These are phyloP conservation scores for Lathronympha strigana DNA, from an alignment of 2,888 invertebrate species.

Conservation along the genomic window DNA sequence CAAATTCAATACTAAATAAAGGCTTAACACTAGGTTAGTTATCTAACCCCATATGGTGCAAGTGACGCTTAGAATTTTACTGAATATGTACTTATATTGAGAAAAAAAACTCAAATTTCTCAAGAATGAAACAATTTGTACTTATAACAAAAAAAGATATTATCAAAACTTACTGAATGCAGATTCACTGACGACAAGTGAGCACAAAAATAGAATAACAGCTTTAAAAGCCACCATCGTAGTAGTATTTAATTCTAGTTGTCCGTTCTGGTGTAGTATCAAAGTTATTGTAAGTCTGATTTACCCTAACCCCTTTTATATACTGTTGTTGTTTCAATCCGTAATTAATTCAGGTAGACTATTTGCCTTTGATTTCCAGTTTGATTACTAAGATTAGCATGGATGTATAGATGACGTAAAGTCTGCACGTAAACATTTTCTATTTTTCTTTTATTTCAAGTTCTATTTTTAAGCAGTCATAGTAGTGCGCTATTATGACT, in stretches of 20 bases:
- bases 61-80: too few relatives aligned
- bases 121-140: background rate
- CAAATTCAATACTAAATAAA: too few relatives aligned
- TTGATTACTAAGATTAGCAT: too few relatives aligned
- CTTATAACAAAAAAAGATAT: background rate
- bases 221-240: conserved; percentile 12
- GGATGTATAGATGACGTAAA: too few relatives aligned
- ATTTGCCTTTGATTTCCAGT: background rate
- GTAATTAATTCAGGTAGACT: background rate
- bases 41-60: too few relatives aligned
- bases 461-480: too few relatives aligned
- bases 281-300: background rate
- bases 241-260: too few relatives aligned
- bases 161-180: conserved; percentile 21
- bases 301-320: background rate
- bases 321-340: background rate
- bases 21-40: too few relatives aligned
- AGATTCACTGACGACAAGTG: conserved; percentile 6
- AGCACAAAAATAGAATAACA: conserved; percentile 5
- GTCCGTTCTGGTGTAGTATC: background rate
- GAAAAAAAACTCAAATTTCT: background rate
- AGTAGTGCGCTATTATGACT: too few relatives aligned
- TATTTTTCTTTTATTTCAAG: too few relatives aligned
- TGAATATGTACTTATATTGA: too few relatives aligned
- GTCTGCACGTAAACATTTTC: too few relatives aligned